Evolutionary conservation across 1,140 invertebrate genomes (phyloP), one percentile per base, ranked within the genome.

Genomic region (Microplitis mediator): DNA sequence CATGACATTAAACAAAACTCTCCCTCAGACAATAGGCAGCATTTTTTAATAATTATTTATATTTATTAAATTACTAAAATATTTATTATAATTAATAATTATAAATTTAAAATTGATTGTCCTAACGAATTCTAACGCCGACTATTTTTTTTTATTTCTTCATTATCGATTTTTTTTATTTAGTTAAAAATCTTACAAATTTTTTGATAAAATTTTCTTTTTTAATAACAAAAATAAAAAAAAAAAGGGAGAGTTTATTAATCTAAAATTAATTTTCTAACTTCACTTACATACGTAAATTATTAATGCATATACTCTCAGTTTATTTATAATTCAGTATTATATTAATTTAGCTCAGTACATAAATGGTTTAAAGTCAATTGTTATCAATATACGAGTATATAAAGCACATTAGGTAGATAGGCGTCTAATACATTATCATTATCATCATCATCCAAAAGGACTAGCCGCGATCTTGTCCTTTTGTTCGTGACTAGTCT

Each of bases 381-480:
- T 32, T 11, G 16, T 23, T 32, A 23, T 16, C 5, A 60, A 16
- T 60, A 23, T 23, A 31, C 61, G 14, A 63, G 61, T 56, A 68
- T 45, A 45, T 74, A 71, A 74, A 56, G 68, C 62, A 50, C 67
- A 64, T 74, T 71, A 74, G 72, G 69, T 71, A 67, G 71, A 65
- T 45, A 73, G 74, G 67, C 63, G 71, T 58, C 69, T 66, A 54
- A 58, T 75, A 45, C n/a, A 39, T 69, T 36, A 45, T 45, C 39
- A 45, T 45, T 45, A 45, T 45, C 67, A 34, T 74, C 71, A 66
- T 62, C 63, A 78, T 75, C 74, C 75, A 78, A 72, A 74, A 71
- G 78, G 71, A 71, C 75, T 76, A 77, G 69, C 65, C 74, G 74
- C 77, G 78, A 77, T 76, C 73, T 39, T 16, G 71, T 73, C 71